These are phyloP conservation scores for Phyllopteryx taeniolatus DNA, from an alignment of 2,113 vertebrate species.

Conservation along the genomic window DNA sequence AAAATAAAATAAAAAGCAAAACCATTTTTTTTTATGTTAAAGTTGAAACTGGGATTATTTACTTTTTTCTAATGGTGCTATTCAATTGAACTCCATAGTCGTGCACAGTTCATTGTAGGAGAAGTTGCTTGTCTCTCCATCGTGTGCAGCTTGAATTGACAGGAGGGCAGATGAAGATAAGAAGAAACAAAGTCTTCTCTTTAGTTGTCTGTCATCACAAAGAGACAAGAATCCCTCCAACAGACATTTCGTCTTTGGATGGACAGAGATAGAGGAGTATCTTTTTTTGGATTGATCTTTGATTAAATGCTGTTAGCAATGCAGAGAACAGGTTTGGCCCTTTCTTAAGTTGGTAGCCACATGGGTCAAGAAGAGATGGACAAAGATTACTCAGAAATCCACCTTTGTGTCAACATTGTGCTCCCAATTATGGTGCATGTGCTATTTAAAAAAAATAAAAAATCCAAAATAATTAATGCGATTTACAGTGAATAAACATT, in stretches of 20 bases:
- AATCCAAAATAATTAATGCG: neutral
- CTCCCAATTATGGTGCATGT: neutral
- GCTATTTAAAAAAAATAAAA: too few species aligned
- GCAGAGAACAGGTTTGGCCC: slow-evolving; percentile 42
- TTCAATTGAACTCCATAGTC: slow-evolving; percentile 1
- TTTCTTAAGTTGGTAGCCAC: slow-evolving; percentile 32
- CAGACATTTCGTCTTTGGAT: slow-evolving; percentile 72
- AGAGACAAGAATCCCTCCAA: slow-evolving; percentile 57
- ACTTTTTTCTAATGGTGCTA: neutral
- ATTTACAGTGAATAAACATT: neutral
- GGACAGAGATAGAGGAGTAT: slow-evolving; percentile 70
- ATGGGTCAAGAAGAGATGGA: slow-evolving; percentile 12
- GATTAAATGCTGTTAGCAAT: slow-evolving; percentile 81
- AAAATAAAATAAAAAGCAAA: neutral
- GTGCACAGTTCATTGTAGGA: slow-evolving; percentile 9
- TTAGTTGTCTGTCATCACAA: slow-evolving; percentile 71
- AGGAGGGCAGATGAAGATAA: slow-evolving; percentile 79
- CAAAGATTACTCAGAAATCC: slow-evolving; percentile 29
- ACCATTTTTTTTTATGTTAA: neutral
- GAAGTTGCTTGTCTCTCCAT: slow-evolving; percentile 52
- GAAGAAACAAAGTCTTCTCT: slow-evolving; percentile 74
- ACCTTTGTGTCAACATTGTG: neutral
- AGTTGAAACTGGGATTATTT: neutral
- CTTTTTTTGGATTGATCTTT: slow-evolving; percentile 76
- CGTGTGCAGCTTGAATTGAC: slow-evolving; percentile 76